Evolutionary conservation across 2,797 vertebrate genomes (phyloP), one percentile per base, ranked within the genome.

Genomic region (Semaprochilodus insignis): DNA sequence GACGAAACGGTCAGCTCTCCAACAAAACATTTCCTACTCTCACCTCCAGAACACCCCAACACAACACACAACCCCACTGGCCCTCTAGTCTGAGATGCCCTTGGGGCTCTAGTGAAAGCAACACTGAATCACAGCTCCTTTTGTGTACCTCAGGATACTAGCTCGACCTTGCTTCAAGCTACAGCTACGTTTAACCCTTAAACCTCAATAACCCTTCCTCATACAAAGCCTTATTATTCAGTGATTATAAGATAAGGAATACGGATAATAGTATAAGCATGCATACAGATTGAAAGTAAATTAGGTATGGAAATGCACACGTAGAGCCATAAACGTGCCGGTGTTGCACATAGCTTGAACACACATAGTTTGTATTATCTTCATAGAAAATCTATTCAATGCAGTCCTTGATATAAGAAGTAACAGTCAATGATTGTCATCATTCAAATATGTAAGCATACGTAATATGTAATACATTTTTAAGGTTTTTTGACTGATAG

Each of bases 11-110:
- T 57, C 52, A 57, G 72, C 48, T 80, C 25, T 51, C 27, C 15
- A 74, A 13, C 13, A 36, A 69, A 75, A 81, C 65, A 69, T 70
- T 75, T 69, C 73, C 51, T 21, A 75, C 19, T 15, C n/a, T 74
- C 44, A 60, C 60, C 65, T 52, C 15, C 40, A n/a, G 31, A 23
- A 6, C 5, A 3, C 21, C 25, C 60, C 54, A 70, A 23, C 10
- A 66, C 54, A 74, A n/a, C 21, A 66, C 63, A 75, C 73, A 77
- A 71, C 40, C 48, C 73, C 36, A 25, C 23, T 54, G 74, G 17
- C 73, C 27, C 14, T 27, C 57, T 59, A 63, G 31, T 62, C 16
- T 51, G 4, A 55, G 48, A 81, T 36, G n/a, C 51, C 62, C 34
- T 66, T 16, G 27, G 51, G 34, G 65, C 16, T 44, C 34, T 44